These are phyloP conservation scores for Dendrolimus kikuchii DNA, from an alignment of 1,140 invertebrate species.

Conservation along the genomic window DNA sequence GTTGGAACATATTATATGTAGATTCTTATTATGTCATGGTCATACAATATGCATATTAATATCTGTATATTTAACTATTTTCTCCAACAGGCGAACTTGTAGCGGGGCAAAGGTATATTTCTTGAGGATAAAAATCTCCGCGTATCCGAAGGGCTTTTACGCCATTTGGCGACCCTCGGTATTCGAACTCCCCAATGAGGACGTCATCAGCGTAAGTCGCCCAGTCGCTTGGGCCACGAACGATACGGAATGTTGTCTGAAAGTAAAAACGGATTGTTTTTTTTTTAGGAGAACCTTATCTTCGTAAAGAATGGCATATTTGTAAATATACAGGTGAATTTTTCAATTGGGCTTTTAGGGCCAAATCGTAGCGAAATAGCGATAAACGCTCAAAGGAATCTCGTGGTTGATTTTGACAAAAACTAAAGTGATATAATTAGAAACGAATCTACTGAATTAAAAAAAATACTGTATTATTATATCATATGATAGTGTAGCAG, in stretches of 20 bases:
- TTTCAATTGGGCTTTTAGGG: background rate
- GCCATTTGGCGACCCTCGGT: conserved; percentile 32
- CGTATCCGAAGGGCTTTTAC: conserved; percentile 39
- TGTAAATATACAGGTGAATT: background rate
- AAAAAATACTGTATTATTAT: too few species aligned
- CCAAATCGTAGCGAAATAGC: too few species aligned
- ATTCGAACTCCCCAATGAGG: conserved; percentile 50
- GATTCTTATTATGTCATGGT: background rate
- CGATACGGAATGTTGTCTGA: conserved; percentile 47
- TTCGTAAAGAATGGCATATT: background rate
- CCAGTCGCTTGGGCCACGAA: conserved; percentile 41
- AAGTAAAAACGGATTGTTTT: conserved; percentile 6
- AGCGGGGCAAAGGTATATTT: conserved; percentile 28
- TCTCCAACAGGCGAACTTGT: conserved; percentile 26
- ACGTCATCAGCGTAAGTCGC: conserved; percentile 39
- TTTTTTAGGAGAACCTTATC: background rate
- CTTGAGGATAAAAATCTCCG: conserved; percentile 43
- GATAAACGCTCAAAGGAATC: too few species aligned
- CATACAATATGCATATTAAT: conserved; percentile 6
- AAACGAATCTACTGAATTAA: too few species aligned
- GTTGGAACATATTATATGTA: background rate
- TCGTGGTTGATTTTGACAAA: too few species aligned
- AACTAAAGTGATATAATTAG: too few species aligned
- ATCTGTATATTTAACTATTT: background rate
- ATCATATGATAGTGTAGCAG: too few species aligned